Evolutionary conservation across 2,113 vertebrate species (phyloP).

Genomic region (human): DNA sequence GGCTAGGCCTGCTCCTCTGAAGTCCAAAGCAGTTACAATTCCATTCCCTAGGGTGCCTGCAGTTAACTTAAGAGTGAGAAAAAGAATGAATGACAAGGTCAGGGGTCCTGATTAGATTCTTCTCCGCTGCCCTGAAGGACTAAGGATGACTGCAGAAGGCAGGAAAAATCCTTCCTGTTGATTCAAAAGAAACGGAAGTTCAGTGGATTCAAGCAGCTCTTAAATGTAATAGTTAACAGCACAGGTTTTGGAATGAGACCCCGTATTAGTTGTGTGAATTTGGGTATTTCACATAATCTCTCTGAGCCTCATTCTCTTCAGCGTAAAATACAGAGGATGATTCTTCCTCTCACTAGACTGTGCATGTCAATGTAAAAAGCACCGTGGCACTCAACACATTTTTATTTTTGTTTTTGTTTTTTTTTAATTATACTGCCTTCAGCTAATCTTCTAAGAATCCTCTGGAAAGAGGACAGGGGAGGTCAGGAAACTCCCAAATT

Average conservation of each 20-base stretch:
- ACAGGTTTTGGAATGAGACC: not conserved
- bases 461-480: not conserved
- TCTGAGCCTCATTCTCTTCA: not conserved
- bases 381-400: not conserved
- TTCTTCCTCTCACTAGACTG: not conserved
- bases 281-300: not conserved
- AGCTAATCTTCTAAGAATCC: not conserved
- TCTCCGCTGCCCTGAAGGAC: slow-evolving; percentile 21
- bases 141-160: not conserved
- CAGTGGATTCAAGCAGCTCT: not conserved
- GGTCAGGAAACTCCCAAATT: not conserved
- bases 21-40: not conserved
- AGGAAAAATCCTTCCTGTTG: not conserved
- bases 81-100: slow-evolving; percentile 40
- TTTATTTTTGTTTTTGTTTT: too few species aligned
- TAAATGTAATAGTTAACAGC: not conserved
- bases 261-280: not conserved
- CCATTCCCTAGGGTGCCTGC: not conserved
- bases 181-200: not conserved
- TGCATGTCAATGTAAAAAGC: not conserved
- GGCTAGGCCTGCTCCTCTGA: not conserved
- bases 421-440: not conserved
- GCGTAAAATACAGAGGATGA: not conserved
- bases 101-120: slow-evolving; percentile 52
- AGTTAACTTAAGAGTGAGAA: slow-evolving; percentile 8